These are phyloP conservation scores for Choloepus didactylus DNA, from an alignment of 2,797 vertebrate species.

Conservation along the genomic window DNA sequence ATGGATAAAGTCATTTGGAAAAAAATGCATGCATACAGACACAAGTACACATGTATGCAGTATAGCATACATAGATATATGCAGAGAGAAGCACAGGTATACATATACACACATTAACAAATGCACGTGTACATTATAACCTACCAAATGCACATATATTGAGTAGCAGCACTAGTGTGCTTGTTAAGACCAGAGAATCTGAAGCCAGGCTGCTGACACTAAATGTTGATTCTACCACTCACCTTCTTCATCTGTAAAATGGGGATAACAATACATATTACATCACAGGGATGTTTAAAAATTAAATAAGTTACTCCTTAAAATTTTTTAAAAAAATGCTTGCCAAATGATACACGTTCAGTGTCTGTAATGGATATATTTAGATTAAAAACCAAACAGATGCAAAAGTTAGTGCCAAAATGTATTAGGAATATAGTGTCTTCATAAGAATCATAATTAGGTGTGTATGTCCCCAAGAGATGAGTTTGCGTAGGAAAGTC, in stretches of 20 bases:
- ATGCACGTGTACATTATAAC: not conserved
- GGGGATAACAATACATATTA: not conserved
- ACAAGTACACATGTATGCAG: not conserved
- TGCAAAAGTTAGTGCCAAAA: not conserved
- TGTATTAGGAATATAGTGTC: too few species aligned
- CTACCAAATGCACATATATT: not conserved
- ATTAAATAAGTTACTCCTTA: not conserved
- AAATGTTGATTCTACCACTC: not conserved
- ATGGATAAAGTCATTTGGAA: not conserved
- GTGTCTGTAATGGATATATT: not conserved
- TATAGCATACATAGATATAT: not conserved
- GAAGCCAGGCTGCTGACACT: not conserved
- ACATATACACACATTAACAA: not conserved
- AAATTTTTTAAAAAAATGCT: not conserved
- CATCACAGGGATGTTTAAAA: not conserved
- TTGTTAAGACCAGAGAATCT: not conserved
- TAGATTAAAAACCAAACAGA: slow-evolving; percentile 5
- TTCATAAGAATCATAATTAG: too few species aligned
- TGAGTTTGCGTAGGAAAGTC: not conserved
- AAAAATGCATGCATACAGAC: not conserved
- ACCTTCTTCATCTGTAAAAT: not conserved
- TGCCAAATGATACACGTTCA: not conserved
- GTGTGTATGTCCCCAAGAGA: not conserved
- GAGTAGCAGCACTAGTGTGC: not conserved
- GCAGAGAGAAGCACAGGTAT: not conserved